Base-by-base conservation (phyloP, 2,113 vertebrate genomes). In the Prochilodus magdalenae region DNA sequence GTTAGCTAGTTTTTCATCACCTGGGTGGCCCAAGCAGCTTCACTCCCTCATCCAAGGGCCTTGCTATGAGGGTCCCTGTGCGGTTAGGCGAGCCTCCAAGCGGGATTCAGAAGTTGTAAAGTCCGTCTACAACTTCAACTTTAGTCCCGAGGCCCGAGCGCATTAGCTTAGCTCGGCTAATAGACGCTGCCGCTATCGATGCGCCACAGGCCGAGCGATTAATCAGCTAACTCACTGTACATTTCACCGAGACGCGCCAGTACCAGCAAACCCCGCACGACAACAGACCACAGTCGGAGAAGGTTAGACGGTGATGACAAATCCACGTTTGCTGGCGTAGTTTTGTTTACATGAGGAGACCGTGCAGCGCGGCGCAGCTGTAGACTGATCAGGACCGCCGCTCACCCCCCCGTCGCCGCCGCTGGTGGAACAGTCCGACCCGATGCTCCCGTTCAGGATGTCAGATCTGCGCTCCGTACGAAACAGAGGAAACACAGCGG, bases 41-140 rank as follows among this genome's bases (percentile, higher is more conserved):
- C 83, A 91, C 84, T 87, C 85, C 85, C 89, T 92, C 92, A 91
- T 93, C 90, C 93, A 92, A 91, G 91, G 33, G 92, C 92, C 91
- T 91, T 90, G 91, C 82, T 89, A 90, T 89, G 86, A 83, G 88
- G 91, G 93, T 91, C 91, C 92, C 90, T 90, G 87, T 89, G 90
- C 91, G 88, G 29, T 53, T 89, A 84, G 85, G 90, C 89, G 81
- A 89, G 87, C 81, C 75, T 89, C 62, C 55, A 77, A 63, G n/a
- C 60, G 73, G 88, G 88, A 89, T 87, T 90, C 89, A 89, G 89
- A 93, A 93, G 90, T 93, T 93, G 89, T 82, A 84, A 75, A 79
- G 85, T 89, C 87, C 86, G 89, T 81, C 88, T 86, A 82, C 83
- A 94, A 92, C 90, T 94, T 92, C 90, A 67, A 93, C 89, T 90